Evolutionary conservation across 2,797 vertebrate genomes (phyloP), one percentile per base, ranked within the genome.

Genomic region (Bradypus variegatus): DNA sequence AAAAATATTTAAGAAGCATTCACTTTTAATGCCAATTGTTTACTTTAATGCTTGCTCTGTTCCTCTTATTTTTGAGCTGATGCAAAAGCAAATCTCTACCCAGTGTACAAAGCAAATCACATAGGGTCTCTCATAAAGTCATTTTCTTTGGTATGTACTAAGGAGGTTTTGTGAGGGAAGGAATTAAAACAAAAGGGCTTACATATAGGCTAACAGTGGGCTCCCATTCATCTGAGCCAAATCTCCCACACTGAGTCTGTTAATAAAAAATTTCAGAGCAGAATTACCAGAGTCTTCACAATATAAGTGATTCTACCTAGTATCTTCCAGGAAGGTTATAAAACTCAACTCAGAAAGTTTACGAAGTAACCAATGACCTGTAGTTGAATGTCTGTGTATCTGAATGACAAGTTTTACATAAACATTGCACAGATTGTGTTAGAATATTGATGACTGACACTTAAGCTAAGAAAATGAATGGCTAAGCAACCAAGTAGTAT

Each of bases 21-120:
- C 62, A 55, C 15, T 89, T 91, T 79, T 62, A 78, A 53, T 87
- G 33, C 31, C 18, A 75, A 19, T 83, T 64, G 70, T 45, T 91
- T 88, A 77, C 38, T 58, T 75, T 87, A 81, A 75, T 60, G 21
- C 1, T 82, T 48, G 18, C 29, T 69, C 3, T 69, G 3, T 82
- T 91, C 33, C 36, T 82, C 8, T 75, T 38, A 72, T 36, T 88
- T 94, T 91, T 83, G 79, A 93, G 25, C 15, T 86, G n/a, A 83
- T 65, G 48, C 69, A 31, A 45, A 75, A 41, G 62, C 12, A 79
- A 89, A 84, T 87, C 53, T 65, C 75, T 91, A 6, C 80, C 8
- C 12, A 36, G 13, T 79, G 9, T 77, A 16, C 36, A 55, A 89
- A 82, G 13, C 62, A 77, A 95, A 12, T 58, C 27, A 58, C 36